These are phyloP conservation scores for Pygoscelis antarcticus DNA, from an alignment of 2,113 vertebrate genomes.

Conservation along the genomic window DNA sequence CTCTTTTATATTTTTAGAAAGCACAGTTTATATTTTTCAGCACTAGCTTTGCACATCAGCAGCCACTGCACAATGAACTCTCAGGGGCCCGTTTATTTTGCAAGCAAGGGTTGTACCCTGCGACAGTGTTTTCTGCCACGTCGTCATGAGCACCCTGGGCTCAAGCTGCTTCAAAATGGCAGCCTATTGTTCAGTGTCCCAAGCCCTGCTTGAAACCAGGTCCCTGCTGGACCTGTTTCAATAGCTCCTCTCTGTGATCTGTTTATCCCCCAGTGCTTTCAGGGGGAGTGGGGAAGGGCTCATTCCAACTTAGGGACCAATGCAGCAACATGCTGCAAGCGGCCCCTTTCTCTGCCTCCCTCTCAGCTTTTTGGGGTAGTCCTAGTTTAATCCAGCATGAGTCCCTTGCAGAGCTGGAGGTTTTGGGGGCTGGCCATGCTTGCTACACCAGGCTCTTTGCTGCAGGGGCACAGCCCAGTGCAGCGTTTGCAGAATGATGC, in stretches of 20 bases:
- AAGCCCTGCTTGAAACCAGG: background rate
- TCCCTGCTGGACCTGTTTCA: background rate
- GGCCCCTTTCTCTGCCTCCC: background rate
- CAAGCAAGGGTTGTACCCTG: background rate
- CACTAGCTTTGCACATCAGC: background rate
- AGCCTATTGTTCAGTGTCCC: background rate
- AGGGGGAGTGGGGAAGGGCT: background rate
- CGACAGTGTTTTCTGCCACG: background rate
- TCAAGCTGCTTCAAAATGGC: background rate
- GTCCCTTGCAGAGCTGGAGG: background rate
- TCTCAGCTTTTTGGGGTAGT: background rate
- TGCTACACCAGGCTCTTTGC: background rate
- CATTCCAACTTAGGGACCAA: background rate
- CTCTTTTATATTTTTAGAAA: conserved; percentile 12
- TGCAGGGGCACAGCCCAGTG: background rate
- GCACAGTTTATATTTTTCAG: background rate
- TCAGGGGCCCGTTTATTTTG: background rate
- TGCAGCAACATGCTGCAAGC: background rate
- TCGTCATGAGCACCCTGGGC: background rate
- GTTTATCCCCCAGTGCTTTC: background rate
- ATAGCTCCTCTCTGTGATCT: background rate
- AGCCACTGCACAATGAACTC: background rate
- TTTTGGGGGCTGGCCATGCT: background rate
- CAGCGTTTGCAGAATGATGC: background rate
- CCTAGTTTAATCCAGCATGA: background rate